phyloP scores from a whole-genome alignment of 2,113 vertebrate genomes.

The Anolis sagrei region DNA sequence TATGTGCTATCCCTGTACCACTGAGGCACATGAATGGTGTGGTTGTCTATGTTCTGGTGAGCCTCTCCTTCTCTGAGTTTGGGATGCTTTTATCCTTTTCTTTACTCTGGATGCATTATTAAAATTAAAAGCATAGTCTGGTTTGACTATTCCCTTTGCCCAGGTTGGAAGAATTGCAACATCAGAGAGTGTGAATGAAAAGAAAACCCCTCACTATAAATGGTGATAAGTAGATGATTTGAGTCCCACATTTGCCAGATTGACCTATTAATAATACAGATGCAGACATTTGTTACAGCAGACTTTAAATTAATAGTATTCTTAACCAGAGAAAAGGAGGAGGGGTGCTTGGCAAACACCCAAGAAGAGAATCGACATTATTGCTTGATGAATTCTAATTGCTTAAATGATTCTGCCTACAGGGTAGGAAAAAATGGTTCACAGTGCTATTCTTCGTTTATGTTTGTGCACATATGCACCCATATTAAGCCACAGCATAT shows the following conservation, averaged over 20 bases:
- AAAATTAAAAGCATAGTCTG: conserved; percentile 22
- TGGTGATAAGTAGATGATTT: conserved; percentile 4
- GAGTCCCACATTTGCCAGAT: background rate
- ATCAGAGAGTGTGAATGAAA: background rate
- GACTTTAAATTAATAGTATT: conserved; percentile 18
- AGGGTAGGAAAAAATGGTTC: conserved; percentile 2
- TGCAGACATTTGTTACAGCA: conserved; percentile 22
- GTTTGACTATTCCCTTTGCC: conserved; percentile 32
- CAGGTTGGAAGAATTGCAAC: conserved; percentile 9
- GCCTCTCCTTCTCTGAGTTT: background rate
- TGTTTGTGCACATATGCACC: background rate
- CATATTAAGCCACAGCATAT: background rate
- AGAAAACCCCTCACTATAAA: background rate
- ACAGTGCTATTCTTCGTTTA: background rate
- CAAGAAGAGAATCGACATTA: conserved; percentile 22
- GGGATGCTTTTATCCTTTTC: background rate
- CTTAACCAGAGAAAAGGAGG: conserved; percentile 19
- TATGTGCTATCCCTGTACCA: background rate
- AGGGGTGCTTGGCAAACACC: background rate
- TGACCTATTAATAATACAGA: background rate
- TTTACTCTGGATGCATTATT: conserved; percentile 4
- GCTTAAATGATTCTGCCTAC: background rate
- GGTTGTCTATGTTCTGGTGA: background rate
- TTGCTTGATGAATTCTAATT: conserved; percentile 27
- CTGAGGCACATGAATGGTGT: background rate